phyloP scores from a whole-genome alignment of 1,140 invertebrate genomes.

The Dreissena polymorpha region DNA sequence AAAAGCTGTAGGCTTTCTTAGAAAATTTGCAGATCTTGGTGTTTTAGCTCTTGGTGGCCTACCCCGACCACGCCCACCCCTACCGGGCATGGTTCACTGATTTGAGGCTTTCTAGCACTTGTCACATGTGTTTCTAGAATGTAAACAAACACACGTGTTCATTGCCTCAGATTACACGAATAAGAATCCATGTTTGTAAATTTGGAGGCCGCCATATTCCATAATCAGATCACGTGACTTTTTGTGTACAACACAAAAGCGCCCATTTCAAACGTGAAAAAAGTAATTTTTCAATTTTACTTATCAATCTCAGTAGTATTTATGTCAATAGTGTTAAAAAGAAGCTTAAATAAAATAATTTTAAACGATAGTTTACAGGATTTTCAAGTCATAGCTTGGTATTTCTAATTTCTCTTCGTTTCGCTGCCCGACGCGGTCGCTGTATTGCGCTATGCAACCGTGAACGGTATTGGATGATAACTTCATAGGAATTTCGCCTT shows the following conservation, averaged over 20 bases:
- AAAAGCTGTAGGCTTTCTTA: slow-evolving; percentile 96
- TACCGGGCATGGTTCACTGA: slow-evolving; percentile 86
- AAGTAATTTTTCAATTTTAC: too few relatives aligned
- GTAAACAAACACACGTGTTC: slow-evolving; percentile 59
- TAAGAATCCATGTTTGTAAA: slow-evolving; percentile 79
- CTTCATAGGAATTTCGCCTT: slow-evolving; percentile 37
- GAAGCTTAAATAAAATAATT: too few relatives aligned
- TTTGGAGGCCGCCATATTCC: slow-evolving; percentile 80
- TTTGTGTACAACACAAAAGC: slow-evolving; percentile 61
- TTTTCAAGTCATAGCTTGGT: too few relatives aligned
- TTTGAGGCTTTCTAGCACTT: slow-evolving; percentile 33
- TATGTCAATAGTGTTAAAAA: too few relatives aligned
- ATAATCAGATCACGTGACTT: slow-evolving; percentile 77
- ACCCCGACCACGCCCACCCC: slow-evolving; percentile 91
- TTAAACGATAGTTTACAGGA: too few relatives aligned
- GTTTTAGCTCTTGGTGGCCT: slow-evolving; percentile 93
- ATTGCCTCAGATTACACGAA: slow-evolving; percentile 78
- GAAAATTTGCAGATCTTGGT: slow-evolving; percentile 90
- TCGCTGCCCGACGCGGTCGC: slow-evolving; percentile 49
- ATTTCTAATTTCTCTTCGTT: slow-evolving; percentile 9
- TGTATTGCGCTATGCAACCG: slow-evolving; percentile 46
- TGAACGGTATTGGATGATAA: slow-evolving; percentile 58
- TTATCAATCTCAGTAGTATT: too few relatives aligned
- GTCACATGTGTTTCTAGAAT: slow-evolving; percentile 42
- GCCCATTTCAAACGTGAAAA: slow-evolving; percentile 41